Evolutionary conservation across 2,113 vertebrate genomes (phyloP), one percentile per base, ranked within the genome.

Genomic region (Todiramphus chloris): DNA sequence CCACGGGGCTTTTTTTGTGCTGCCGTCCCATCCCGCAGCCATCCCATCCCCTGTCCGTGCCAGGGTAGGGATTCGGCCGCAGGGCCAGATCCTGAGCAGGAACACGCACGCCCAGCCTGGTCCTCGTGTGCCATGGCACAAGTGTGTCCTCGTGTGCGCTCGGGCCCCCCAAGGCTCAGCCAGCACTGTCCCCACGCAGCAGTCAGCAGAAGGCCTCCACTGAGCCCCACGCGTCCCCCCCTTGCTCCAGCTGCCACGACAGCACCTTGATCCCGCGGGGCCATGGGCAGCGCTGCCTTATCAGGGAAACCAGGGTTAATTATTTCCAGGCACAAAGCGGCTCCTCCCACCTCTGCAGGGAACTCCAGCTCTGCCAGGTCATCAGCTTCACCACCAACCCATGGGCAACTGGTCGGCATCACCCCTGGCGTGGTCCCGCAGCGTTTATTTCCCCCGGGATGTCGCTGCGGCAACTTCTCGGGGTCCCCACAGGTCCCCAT

Each of bases 381-480:
- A 3, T 1, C 9, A 11, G 60, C 67, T 35, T 50, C 12, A 17
- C 68, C 6, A 2, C 37, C 59, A 83, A 5, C 46, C 56, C 83
- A 33, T 1, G 4, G 46, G 41, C 1, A 7, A 33, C 48, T 11
- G 55, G 15, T 44, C 68, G 4, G 70, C 75, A 43, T 5, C 39
- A 31, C 87, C 16, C 16, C 0, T 0, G 11, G 56, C 35, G 16
- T 8, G 8, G 2, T 9, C 28, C 58, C 80, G 5, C 0, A 0
- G 48, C 10, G 6, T 55, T 53, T 44, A 11, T 55, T 16, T 67
- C 24, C 79, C 6, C 4, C 24, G 16, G 19, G 19, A 12, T n/a
- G 2, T 15, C 6, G 3, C 73, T 6, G 39, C 1, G 5, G 43
- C 35, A 90, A 50, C 41, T 66, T 43, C 41, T 50, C 9, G 2